phyloP scores from a whole-genome alignment of 2,888 invertebrate species.

The Agrotis clavis region DNA sequence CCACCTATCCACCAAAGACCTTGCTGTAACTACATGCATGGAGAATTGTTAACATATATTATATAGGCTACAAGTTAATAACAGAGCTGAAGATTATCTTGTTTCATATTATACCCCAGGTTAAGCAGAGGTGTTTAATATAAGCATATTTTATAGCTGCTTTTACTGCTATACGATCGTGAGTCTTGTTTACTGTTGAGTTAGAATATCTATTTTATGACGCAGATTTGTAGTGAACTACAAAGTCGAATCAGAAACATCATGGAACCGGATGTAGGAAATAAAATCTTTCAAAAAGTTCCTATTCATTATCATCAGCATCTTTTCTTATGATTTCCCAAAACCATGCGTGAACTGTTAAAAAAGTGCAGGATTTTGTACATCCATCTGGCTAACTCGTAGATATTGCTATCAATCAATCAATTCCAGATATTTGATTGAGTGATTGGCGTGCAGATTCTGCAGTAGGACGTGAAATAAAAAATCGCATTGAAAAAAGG shows the following conservation, averaged over 20 bases:
- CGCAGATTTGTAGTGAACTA: not conserved
- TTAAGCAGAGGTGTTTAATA: constrained; percentile 30
- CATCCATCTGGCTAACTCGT: not conserved
- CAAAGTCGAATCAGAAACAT: not conserved
- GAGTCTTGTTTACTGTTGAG: not conserved
- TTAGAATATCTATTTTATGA: too few relatives aligned
- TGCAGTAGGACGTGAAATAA: not conserved
- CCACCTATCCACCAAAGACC: constrained; percentile 54
- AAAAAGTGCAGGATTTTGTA: too few relatives aligned
- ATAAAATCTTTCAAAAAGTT: too few relatives aligned
- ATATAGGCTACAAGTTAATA: constrained; percentile 49
- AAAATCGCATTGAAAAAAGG: not conserved
- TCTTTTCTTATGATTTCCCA: too few relatives aligned
- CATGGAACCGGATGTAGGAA: too few relatives aligned
- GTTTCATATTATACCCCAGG: constrained; percentile 33
- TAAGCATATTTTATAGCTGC: constrained; percentile 7
- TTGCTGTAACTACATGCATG: constrained; percentile 63
- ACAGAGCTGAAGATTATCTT: constrained; percentile 45
- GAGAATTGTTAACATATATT: constrained; percentile 53
- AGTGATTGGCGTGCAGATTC: not conserved
- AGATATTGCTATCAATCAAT: not conserved
- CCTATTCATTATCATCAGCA: too few relatives aligned
- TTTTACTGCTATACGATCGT: not conserved
- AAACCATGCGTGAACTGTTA: too few relatives aligned
- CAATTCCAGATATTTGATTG: not conserved